Evolutionary conservation across 2,888 invertebrate genomes (phyloP), one percentile per base, ranked within the genome.

Genomic region (Gibbula magus): DNA sequence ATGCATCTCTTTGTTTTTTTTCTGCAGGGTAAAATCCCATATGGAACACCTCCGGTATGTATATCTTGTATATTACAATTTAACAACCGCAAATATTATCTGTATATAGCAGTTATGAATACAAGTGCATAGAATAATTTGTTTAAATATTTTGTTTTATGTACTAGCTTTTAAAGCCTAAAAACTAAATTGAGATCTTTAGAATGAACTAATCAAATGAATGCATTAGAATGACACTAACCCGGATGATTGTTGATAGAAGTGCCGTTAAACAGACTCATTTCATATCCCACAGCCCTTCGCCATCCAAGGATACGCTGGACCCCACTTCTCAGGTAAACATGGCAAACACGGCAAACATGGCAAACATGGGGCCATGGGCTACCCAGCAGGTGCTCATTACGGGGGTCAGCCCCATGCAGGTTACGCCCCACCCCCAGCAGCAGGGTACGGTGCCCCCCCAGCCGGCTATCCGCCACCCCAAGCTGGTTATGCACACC

Each of bases 21-120:
- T 66, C 45, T 45, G 13, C 83, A 85, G 85, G 85, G 85, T 10
- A 84, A 82, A 70, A 82, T 85, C 53, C 85, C 85, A 29, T 83
- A 80, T 74, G 85, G 85, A 25, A 79, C 84, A 10, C 80, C 83
- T 10, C 82, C 85, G 22, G 85, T 85, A 81, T 83, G 85, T 85
- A 82, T 29, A 22, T 45, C 35, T 45, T 45, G 5, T 10, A 45
- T 13, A 8, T 10, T 10, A 10, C 10, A 10, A 45, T 45, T 1
- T 45, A 45, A 10, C 45, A 45, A 10, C 45, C 45, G n/a, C n/a
- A n/a, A n/a, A n/a, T n/a, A n/a, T n/a, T n/a, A n/a, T n/a, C n/a
- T n/a, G n/a, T n/a, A n/a, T n/a, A n/a, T n/a, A n/a, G n/a, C n/a
- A n/a, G n/a, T n/a, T n/a, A n/a, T n/a, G n/a, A n/a, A n/a, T n/a